Base-by-base conservation (phyloP, 2,888 invertebrate species). In the Clivina fossor region DNA sequence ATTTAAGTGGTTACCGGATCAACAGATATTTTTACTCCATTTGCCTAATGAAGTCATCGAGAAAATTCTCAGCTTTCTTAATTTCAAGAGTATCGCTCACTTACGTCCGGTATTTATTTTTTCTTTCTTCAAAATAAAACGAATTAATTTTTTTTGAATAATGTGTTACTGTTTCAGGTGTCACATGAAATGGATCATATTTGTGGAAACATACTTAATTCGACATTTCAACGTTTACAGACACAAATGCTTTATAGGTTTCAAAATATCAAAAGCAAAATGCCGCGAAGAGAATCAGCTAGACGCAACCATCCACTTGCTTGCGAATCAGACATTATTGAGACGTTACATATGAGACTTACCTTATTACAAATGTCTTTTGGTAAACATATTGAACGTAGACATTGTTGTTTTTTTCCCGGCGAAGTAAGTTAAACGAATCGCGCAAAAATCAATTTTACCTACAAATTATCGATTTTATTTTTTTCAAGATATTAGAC, bases 391-490 rank as follows among this genome's bases (percentile, higher is more conserved):
- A 93, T 95, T 70, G 93, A 94, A 72, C 81, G 90, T 65, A 91
- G 90, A 70, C 89, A 93, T 69, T 92, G 92, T 71, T 94, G 93
- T 75, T 95, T 95, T 74, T 94, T 95, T 70, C 92, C 94, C 40
- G 94, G 94, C 73, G 93, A 92, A 80, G 91, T 91, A 78, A 79
- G 74, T 72, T 2, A 18, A 4, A 26, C 4, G 11, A 15, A 24
- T 7, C 9, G n/a, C 9, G 26, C 9, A 7, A 24, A 24, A 24
- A 7, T 24, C 4, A 24, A 24, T 24, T 24, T 7, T 24, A 7
- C 9, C 4, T 24, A 4, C 26, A 24, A 24, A 8, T 57, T 57
- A 48, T 40, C 53, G 5, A 33, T 11, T 33, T 16, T 16, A 37
- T 24, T 48, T 44, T 59, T 60, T 77, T 77, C 56, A 72, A 90